Percentiles rank a stretch among this genome's conserved stretches.
Evolutionary conservation across 2,888 invertebrate genomes (phyloP).

Genomic region (Torymus auratus): DNA sequence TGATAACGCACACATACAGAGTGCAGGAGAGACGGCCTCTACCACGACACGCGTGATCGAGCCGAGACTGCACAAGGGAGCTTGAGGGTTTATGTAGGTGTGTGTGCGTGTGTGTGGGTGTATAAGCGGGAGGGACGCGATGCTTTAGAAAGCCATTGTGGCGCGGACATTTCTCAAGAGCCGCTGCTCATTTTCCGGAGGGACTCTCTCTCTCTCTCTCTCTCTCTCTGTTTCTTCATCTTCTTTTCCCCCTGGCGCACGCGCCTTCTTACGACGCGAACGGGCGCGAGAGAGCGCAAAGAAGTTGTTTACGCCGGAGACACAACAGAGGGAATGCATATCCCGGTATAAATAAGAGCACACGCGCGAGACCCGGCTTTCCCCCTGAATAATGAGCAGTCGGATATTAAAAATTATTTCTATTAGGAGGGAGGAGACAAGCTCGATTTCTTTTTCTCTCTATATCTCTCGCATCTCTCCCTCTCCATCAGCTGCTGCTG

Average conservation of each 20-base stretch:
- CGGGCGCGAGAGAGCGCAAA: no score
- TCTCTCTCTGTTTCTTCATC: not conserved
- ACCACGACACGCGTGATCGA: not conserved
- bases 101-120: no score
- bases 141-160: conserved; percentile 3
- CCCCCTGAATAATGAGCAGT: conserved; percentile 13
- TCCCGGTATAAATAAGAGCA: not conserved
- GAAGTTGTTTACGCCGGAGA: no score
- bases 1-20: not conserved
- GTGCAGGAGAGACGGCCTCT: not conserved
- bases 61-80: not conserved
- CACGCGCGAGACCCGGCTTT: not conserved
- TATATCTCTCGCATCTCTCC: no score
- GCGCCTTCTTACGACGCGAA: no score
- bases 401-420: conserved; percentile 36
- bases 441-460: not conserved
- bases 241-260: no score
- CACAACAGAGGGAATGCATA: not conserved
- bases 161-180: conserved; percentile 21
- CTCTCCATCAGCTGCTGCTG: not conserved
- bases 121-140: no score
- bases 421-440: conserved; percentile 6
- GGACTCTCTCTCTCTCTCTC: not conserved
- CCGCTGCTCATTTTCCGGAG: conserved; percentile 24
- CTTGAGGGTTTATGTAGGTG: no score